Evolutionary conservation across 2,113 vertebrate species (phyloP).

Genomic region (Canis aureus): DNA sequence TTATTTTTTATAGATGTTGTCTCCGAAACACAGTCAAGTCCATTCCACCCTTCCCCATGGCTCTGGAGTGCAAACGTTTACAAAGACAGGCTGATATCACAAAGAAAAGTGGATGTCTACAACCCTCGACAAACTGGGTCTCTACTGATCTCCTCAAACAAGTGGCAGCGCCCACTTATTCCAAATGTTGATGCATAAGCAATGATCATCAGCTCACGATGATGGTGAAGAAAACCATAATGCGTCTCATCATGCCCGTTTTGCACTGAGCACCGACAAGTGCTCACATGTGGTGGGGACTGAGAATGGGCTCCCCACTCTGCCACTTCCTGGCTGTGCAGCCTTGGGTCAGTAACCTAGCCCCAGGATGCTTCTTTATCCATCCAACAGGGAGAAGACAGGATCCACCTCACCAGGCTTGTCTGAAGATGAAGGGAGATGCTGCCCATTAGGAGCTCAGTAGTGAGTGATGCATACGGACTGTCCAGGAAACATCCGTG

Average conservation of each 20-base stretch:
- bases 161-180: background rate
- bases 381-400: background rate
- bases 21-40: background rate
- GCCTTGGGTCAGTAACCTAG: background rate
- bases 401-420: background rate
- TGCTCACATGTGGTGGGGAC: background rate
- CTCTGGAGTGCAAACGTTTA: background rate
- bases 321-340: background rate
- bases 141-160: background rate
- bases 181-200: background rate
- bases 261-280: background rate
- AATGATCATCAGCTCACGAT: background rate
- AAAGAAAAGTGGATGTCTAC: background rate
- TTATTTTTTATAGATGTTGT: background rate
- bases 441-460: background rate
- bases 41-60: background rate
- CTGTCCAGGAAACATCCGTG: accelerated
- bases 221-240: background rate
- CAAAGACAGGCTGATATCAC: background rate
- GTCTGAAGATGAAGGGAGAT: background rate
- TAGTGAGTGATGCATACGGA: background rate
- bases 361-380: background rate
- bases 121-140: background rate
- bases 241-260: background rate
- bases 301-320: accelerated